Conservation (phyloP, 2,888 invertebrate genomes). For the Ferrisia virgata region DNA sequence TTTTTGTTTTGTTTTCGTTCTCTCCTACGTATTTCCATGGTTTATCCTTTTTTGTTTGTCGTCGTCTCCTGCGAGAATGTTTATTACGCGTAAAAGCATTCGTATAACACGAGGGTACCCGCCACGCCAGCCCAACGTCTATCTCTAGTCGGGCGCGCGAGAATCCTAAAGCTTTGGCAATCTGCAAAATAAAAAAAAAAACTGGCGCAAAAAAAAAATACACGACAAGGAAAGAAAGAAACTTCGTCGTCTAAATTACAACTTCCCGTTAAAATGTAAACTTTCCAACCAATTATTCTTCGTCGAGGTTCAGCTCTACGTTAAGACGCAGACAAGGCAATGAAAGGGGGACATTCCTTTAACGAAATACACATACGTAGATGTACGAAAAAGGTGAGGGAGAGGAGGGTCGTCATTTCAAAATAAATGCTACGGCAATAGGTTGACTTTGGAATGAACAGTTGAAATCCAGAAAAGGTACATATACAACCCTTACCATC, state of each 20-base stretch:
- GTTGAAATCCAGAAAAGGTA: too few relatives aligned
- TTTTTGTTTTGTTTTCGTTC: too few relatives aligned
- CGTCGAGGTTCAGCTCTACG: background rate
- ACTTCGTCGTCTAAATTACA: background rate
- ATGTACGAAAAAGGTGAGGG: too few relatives aligned
- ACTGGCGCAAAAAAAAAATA: background rate
- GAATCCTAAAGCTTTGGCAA: background rate
- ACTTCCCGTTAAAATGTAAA: background rate
- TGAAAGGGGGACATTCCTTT: background rate
- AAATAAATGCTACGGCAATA: too few relatives aligned
- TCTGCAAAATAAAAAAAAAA: background rate
- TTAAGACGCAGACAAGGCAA: too few relatives aligned
- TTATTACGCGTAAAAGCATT: constrained; percentile 20
- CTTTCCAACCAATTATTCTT: background rate
- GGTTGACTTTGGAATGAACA: too few relatives aligned
- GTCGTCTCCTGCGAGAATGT: background rate
- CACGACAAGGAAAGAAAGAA: background rate
- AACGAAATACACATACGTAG: background rate
- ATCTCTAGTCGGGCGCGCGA: background rate
- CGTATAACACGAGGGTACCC: background rate
- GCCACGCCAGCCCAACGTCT: background rate
- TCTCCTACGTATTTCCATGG: background rate
- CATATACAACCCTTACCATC: too few relatives aligned
- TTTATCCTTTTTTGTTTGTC: background rate
- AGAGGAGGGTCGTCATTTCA: too few relatives aligned